A percentile compares a stretch with the other conserved stretches of the same genome.
These are phyloP conservation scores for Phrynocephalus vlangalii DNA, from an alignment of 2,797 vertebrate genomes.

Conservation along the genomic window DNA sequence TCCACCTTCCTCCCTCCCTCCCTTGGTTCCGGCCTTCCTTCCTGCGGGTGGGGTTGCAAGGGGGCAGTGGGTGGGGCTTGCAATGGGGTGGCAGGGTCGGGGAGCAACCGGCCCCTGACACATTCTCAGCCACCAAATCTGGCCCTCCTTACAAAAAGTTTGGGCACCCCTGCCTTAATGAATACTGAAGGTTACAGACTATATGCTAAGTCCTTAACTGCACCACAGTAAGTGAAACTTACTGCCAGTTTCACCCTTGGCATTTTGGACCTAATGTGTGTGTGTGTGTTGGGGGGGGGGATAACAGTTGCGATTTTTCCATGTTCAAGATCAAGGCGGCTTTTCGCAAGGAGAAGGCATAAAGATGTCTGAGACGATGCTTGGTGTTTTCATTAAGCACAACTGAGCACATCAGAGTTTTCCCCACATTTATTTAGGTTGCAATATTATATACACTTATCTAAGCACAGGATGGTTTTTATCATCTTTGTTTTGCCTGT, in stretches of 20 bases:
- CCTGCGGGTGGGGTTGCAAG: too few relatives aligned
- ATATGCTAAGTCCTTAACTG: not conserved
- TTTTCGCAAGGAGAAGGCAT: not conserved
- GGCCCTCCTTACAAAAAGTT: too few relatives aligned
- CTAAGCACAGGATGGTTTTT: not conserved
- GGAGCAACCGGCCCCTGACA: too few relatives aligned
- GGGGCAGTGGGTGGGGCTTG: too few relatives aligned
- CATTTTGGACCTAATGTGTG: not conserved
- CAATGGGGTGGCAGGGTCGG: too few relatives aligned
- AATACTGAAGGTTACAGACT: not conserved
- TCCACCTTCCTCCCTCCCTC: too few relatives aligned
- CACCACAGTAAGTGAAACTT: not conserved
- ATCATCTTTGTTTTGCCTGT: slow-evolving; percentile 14
- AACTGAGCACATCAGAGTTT: not conserved
- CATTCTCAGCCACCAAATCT: too few relatives aligned
- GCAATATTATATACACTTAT: not conserved
- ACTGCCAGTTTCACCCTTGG: not conserved
- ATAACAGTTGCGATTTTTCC: not conserved
- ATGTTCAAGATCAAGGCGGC: not conserved
- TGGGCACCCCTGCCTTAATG: too few relatives aligned
- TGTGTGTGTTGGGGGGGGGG: too few relatives aligned
- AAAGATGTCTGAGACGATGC: not conserved
- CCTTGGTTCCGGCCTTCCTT: too few relatives aligned
- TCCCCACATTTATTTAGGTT: not conserved
- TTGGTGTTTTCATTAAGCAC: not conserved